Conservation (phyloP, 2,113 vertebrate genomes). For the Pangasianodon hypophthalmus region DNA sequence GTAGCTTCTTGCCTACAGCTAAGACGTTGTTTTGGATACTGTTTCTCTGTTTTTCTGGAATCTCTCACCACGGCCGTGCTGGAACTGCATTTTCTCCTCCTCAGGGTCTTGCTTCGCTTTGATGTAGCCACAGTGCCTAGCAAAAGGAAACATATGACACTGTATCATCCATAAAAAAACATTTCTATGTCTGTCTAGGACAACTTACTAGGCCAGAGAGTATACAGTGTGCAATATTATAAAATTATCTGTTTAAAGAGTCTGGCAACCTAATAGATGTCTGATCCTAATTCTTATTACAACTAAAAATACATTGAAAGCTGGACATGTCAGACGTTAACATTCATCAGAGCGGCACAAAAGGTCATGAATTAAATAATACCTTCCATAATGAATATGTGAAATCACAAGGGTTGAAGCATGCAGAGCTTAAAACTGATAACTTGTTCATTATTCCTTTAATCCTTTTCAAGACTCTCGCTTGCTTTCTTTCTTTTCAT, state of each 20-base stretch:
- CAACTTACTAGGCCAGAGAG: not conserved
- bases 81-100: slow-evolving; percentile 84
- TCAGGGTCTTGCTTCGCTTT: slow-evolving; percentile 84
- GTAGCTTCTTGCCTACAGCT: not conserved
- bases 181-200: not conserved
- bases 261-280: not conserved
- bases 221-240: not conserved
- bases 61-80: slow-evolving; percentile 76
- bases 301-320: slow-evolving; percentile 33
- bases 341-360: slow-evolving; percentile 32
- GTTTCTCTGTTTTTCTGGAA: not conserved
- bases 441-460: slow-evolving; percentile 53
- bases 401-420: slow-evolving; percentile 34
- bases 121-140: slow-evolving; percentile 82
- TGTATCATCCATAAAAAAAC: not conserved
- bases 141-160: slow-evolving; percentile 37
- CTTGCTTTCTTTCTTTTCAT: slow-evolving; percentile 15
- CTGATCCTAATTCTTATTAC: slow-evolving; percentile 5
- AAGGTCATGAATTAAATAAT: slow-evolving; percentile 48
- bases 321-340: slow-evolving; percentile 41
- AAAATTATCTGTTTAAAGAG: not conserved
- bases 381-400: slow-evolving; percentile 46
- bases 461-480: slow-evolving; percentile 48
- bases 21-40: not conserved
- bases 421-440: slow-evolving; percentile 40